Base-by-base conservation (phyloP, 1,140 invertebrate genomes). In the Papilio xuthus region DNA sequence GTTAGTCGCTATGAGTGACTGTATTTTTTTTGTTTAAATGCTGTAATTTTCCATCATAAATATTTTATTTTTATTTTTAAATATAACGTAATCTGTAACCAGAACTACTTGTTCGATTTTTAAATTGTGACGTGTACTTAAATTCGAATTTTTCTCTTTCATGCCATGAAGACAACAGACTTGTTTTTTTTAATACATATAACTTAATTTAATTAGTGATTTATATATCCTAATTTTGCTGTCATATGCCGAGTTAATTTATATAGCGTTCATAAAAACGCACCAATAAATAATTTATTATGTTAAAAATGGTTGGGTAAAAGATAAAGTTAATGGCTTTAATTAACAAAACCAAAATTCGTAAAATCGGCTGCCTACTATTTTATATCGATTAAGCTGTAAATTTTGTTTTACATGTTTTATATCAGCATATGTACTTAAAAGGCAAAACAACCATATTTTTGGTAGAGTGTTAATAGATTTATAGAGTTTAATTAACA, bases 351-450 rank as follows among this genome's bases (percentile, higher is more conserved):
- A 63, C 37, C 18, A 37, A 63, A 76, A 76, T 41, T 1, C 42
- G 74, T 63, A 37, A 20, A 63, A 63, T 63, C 53, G 18, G 37
- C 53, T 63, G 44, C 74, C 23, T 56, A 56, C 12, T 23, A 76
- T 63, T 44, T 56, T 60, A 23, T 63, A 12, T 60, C 23, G 23
- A 76, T 76, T 63, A 42, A 76, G 56, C 63, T 63, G 74, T 76
- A 23, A 76, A 63, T 42, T 41, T 60, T 20, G 20, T 76, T 76
- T 75, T 75, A 28, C 23, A 53, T 53, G 26, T 74, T 74, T 23
- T 73, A 26, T 26, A 23, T 73, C 44, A 50, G n/a, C 18, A 32
- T 28, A n/a, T n/a, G n/a, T n/a, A 20, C 60, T 32, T 23, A 67
- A 67, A 67, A 67, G 60, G 60, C 60, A 28, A 67, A 28, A 67